A percentile compares a stretch with the other conserved stretches of the same genome.
Conservation (phyloP, 2,888 invertebrate genomes). For the Lathronympha strigana region DNA sequence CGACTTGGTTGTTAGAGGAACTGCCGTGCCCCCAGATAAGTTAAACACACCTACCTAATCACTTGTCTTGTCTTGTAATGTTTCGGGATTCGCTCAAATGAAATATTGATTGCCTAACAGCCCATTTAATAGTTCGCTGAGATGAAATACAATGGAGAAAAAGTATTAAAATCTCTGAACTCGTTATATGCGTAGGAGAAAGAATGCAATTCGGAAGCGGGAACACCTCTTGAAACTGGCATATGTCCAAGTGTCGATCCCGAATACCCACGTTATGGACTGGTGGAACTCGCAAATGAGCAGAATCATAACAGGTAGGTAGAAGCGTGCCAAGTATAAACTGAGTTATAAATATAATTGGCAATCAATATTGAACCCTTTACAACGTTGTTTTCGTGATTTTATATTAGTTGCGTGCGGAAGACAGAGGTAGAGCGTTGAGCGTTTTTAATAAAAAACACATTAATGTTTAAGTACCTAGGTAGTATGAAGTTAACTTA, state of each 20-base stretch:
- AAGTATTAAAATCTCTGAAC: constrained; percentile 17
- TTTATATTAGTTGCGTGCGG: neutral
- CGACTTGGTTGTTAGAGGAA: no score
- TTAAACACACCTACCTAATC: no score
- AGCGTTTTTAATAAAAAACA: neutral
- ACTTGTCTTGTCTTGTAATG: no score
- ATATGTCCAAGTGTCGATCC: constrained; percentile 62
- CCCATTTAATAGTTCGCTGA: no score
- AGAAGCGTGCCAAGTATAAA: constrained; percentile 54
- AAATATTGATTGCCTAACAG: no score
- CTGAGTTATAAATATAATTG: constrained; percentile 39
- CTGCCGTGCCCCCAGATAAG: no score
- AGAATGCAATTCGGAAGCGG: constrained; percentile 76
- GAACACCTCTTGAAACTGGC: constrained; percentile 67
- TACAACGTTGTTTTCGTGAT: constrained; percentile 2
- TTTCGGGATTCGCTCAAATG: no score
- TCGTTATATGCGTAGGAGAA: constrained; percentile 48
- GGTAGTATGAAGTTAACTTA: neutral
- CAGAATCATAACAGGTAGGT: constrained; percentile 24
- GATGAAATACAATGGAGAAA: neutral
- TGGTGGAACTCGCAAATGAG: constrained; percentile 19
- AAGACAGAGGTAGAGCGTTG: neutral
- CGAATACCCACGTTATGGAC: constrained; percentile 42
- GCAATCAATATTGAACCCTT: constrained; percentile 16
- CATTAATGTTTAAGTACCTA: neutral